Percentiles rank a stretch among this genome's conserved stretches.
phyloP scores from a whole-genome alignment of 2,888 invertebrate genomes.

The Nephrotoma flavescens region DNA sequence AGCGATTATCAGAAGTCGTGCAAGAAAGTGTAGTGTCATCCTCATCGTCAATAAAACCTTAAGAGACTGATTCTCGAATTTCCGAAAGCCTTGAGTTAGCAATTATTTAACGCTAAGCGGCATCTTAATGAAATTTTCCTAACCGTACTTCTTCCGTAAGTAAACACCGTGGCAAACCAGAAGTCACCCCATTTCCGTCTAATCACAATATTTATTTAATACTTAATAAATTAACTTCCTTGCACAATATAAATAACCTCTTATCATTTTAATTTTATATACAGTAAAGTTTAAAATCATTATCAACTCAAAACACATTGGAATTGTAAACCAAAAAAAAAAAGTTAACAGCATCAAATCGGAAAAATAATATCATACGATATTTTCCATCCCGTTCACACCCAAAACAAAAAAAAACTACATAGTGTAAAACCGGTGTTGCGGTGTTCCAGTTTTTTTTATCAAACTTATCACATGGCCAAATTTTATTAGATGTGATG shows the following conservation, averaged over 20 bases:
- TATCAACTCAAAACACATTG: background rate
- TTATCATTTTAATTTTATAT: background rate
- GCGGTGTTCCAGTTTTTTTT: background rate
- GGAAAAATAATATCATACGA: background rate
- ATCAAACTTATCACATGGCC: background rate
- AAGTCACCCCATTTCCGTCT: background rate
- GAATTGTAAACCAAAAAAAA: background rate
- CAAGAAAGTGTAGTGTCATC: no score
- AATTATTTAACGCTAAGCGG: no score
- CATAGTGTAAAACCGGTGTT: background rate
- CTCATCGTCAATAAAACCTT: no score
- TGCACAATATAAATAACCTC: background rate
- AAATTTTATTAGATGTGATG: background rate
- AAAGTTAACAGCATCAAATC: background rate
- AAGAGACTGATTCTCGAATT: no score
- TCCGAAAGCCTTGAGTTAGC: no score
- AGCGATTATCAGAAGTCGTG: no score
- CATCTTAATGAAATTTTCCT: no score
- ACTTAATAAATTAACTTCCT: background rate
- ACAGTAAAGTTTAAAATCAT: background rate
- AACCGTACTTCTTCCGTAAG: no score
- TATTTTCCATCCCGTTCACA: background rate
- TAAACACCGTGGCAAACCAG: background rate
- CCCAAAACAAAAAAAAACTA: background rate
- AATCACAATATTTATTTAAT: background rate